Evolutionary conservation across 2,797 vertebrate species (phyloP).

Genomic region (Spizella passerina): DNA sequence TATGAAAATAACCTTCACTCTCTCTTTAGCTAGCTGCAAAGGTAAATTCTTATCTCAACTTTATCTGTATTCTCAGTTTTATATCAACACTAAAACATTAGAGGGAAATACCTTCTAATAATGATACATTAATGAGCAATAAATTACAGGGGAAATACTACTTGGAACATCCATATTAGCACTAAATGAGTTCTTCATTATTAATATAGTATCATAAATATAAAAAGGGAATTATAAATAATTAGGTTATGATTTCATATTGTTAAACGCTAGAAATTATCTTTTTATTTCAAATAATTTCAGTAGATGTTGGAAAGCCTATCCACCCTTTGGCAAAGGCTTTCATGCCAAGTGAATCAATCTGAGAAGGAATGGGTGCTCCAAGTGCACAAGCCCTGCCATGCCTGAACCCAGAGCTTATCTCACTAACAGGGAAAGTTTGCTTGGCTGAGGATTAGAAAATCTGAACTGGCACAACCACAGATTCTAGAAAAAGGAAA

Average conservation of each 20-base stretch:
- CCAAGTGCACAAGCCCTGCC: not conserved
- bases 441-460: not conserved
- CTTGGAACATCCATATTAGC: constrained; percentile 50
- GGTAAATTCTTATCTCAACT: constrained; percentile 14
- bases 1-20: constrained; percentile 8
- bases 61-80: constrained; percentile 24
- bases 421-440: not conserved
- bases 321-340: not conserved
- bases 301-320: not conserved
- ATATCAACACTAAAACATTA: constrained; percentile 50
- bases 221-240: constrained; percentile 52
- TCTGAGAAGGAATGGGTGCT: not conserved
- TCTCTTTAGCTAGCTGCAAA: constrained; percentile 31
- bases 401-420: not conserved
- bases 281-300: constrained; percentile 29
- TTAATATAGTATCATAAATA: constrained; percentile 51
- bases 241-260: constrained; percentile 62
- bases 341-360: not conserved
- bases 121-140: constrained; percentile 68
- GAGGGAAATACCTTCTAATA: constrained; percentile 44
- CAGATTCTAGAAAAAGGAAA: not conserved
- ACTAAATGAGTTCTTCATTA: constrained; percentile 68
- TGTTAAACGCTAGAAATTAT: not conserved
- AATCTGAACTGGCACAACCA: not conserved
- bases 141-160: constrained; percentile 60